These are phyloP conservation scores for Ctenochaetus hawaiiensis DNA, from an alignment of 2,797 vertebrate genomes.

Conservation along the genomic window DNA sequence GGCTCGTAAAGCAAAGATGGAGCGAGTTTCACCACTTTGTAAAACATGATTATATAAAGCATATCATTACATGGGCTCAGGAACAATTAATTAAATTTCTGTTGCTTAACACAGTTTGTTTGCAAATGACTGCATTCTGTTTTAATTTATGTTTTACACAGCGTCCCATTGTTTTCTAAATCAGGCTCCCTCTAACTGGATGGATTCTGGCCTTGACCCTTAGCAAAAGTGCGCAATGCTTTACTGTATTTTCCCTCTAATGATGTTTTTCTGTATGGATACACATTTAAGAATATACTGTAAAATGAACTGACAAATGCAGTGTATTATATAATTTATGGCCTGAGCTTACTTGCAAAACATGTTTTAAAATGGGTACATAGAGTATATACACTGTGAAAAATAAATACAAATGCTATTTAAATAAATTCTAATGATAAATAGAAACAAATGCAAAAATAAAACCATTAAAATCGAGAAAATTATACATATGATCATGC, in stretches of 20 bases:
- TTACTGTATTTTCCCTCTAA: constrained; percentile 8
- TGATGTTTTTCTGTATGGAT: background rate
- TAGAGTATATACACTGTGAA: background rate
- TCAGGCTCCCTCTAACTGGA: background rate
- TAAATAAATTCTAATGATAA: background rate
- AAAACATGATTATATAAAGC: no score
- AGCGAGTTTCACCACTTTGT: no score
- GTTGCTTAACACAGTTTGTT: no score
- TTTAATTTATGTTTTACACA: background rate
- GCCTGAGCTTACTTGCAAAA: constrained; percentile 5
- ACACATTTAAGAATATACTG: background rate
- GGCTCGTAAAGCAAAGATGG: no score
- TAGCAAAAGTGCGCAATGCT: constrained; percentile 3
- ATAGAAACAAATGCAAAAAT: background rate
- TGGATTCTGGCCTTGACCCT: constrained; percentile 9
- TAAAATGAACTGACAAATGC: background rate
- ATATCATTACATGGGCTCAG: no score
- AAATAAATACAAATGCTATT: background rate
- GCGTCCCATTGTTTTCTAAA: background rate
- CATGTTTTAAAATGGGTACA: constrained; percentile 9
- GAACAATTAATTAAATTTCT: no score
- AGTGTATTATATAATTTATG: constrained; percentile 3
- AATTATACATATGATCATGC: background rate
- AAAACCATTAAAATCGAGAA: background rate
- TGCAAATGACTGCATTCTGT: no score